A percentile compares a stretch with the other conserved stretches of the same genome.
phyloP scores from a whole-genome alignment of 2,888 invertebrate species.

The Nasonia oneida region DNA sequence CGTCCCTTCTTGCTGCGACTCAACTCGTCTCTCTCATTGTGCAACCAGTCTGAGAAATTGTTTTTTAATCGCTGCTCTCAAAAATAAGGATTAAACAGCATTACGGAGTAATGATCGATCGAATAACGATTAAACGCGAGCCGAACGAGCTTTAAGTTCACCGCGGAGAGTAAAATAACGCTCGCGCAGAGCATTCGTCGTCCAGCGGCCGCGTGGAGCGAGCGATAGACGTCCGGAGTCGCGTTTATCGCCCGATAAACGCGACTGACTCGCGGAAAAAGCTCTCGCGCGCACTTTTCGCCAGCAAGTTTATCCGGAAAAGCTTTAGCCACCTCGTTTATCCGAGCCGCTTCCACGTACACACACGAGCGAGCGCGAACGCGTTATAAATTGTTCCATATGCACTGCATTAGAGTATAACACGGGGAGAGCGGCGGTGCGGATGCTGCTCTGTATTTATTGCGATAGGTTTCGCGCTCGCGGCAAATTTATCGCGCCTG shows the following conservation, averaged over 20 bases:
- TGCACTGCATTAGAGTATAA: slow-evolving; percentile 75
- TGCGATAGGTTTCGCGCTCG: slow-evolving; percentile 76
- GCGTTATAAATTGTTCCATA: slow-evolving; percentile 76
- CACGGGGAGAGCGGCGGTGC: slow-evolving; percentile 60
- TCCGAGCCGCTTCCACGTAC: slow-evolving; percentile 34
- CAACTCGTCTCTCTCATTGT: background rate
- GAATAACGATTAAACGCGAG: no score
- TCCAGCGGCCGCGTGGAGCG: background rate
- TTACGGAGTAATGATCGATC: no score
- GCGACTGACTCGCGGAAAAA: slow-evolving; percentile 41
- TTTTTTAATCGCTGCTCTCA: background rate
- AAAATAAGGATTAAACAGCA: no score
- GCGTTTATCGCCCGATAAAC: slow-evolving; percentile 56
- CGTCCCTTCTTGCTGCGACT: background rate
- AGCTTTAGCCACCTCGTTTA: slow-evolving; percentile 61
- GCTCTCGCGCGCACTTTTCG: slow-evolving; percentile 6
- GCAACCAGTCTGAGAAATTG: background rate
- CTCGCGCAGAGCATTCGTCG: background rate
- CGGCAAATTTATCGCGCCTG: background rate
- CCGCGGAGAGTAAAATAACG: background rate
- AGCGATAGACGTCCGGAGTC: background rate
- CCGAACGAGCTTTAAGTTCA: background rate
- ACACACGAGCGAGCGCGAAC: no score
- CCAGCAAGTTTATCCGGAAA: slow-evolving; percentile 56
- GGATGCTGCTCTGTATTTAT: slow-evolving; percentile 72